These are phyloP conservation scores for Watsonalla binaria DNA, from an alignment of 2,888 invertebrate species.

Conservation along the genomic window DNA sequence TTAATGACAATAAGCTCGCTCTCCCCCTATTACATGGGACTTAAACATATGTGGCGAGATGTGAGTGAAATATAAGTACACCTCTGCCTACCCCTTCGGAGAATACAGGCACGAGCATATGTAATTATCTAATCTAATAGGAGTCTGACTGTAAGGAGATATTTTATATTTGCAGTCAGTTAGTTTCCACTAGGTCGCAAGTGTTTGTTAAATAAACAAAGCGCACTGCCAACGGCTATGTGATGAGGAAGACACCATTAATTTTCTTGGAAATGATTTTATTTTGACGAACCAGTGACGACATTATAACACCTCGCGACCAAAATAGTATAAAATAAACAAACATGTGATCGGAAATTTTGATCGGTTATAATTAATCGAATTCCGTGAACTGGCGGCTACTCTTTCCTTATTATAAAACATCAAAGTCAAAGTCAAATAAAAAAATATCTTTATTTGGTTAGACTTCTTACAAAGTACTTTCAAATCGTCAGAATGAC, in stretches of 20 bases:
- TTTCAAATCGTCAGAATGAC: too few relatives aligned
- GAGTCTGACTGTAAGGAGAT: neutral
- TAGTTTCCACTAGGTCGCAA: neutral
- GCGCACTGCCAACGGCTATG: neutral
- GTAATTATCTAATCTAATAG: neutral
- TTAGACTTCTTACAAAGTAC: too few relatives aligned
- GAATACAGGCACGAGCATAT: too few relatives aligned
- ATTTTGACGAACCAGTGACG: constrained; percentile 21
- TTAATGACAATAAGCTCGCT: too few relatives aligned
- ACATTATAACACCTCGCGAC: constrained; percentile 12
- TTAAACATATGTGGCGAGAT: too few relatives aligned
- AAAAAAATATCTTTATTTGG: too few relatives aligned
- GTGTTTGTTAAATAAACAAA: constrained; percentile 1
- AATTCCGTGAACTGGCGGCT: constrained; percentile 2
- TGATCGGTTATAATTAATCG: constrained; percentile 21
- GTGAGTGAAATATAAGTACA: too few relatives aligned
- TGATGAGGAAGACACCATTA: constrained; percentile 6
- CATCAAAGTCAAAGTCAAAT: too few relatives aligned
- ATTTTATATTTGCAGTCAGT: neutral
- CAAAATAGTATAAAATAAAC: constrained; percentile 36
- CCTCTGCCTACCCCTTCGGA: too few relatives aligned
- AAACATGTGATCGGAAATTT: constrained; percentile 43
- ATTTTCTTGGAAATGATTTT: constrained; percentile 27
- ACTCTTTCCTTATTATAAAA: too few relatives aligned
- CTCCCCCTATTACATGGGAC: too few relatives aligned